These are phyloP conservation scores for Phymanthus crucifer DNA, from an alignment of 92 coral and sea anemone species.

Conservation along the genomic window DNA sequence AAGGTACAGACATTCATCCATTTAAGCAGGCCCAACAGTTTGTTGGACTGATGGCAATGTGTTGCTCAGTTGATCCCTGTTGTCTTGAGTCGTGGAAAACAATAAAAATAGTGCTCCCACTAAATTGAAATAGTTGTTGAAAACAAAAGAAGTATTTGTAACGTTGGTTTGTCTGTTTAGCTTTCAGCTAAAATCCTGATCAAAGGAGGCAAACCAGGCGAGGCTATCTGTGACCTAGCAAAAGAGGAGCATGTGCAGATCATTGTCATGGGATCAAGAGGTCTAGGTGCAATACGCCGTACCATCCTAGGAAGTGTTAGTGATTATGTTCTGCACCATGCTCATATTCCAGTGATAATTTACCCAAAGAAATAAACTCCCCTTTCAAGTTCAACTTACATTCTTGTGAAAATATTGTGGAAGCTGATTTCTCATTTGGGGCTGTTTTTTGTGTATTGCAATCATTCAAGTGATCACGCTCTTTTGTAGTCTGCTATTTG, in stretches of 20 bases:
- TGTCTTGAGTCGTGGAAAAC: no score
- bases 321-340: constrained; percentile 79
- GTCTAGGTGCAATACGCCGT: constrained; percentile 69
- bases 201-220: constrained; percentile 71
- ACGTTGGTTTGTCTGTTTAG: constrained; percentile 19
- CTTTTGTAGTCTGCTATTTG: background rate
- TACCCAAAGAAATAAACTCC: constrained; percentile 47
- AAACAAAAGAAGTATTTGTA: background rate
- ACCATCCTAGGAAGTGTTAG: constrained; percentile 81
- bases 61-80: no score
- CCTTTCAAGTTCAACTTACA: background rate
- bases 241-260: constrained; percentile 49
- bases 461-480: constrained; percentile 5
- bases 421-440: background rate
- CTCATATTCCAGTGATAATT: constrained; percentile 69
- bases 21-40: no score
- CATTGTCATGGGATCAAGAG: constrained; percentile 78
- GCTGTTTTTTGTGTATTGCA: constrained; percentile 5
- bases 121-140: background rate
- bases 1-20: no score
- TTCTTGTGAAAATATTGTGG: background rate
- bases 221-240: constrained; percentile 44
- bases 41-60: no score
- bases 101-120: no score
- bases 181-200: constrained; percentile 37